Base-by-base conservation (phyloP, 2,797 vertebrate genomes). In the Macrochelys suwanniensis region DNA sequence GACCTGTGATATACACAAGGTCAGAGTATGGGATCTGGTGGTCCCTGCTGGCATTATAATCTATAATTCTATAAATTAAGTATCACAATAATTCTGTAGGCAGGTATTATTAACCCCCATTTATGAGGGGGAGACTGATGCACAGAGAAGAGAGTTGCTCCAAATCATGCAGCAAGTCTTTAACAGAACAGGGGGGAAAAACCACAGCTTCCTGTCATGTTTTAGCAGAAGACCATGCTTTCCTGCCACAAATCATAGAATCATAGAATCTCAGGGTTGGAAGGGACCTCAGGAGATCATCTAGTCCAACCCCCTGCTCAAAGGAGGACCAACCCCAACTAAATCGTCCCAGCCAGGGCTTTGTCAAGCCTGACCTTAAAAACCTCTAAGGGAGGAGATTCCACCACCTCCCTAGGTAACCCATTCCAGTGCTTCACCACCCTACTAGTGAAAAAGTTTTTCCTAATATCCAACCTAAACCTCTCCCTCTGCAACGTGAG, bases 171-270 rank as follows among this genome's bases (percentile, higher is more conserved):
- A 80, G 85, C 42, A 90, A 79, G 81, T 82, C 85, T 90, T 15
- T 56, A 90, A 83, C 81, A 80, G 49, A 92, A 85, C 5, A 50
- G 84, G 51, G 5, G 33, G 7, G 37, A 65, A 90, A 61, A 87
- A n/a, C 5, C 84, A 88, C 28, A 45, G 17, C 0, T 0, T 17
- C 49, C 59, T 84, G 61, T 61, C 85, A 87, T 77, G 85, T 79
- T 57, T 42, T 87, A 92, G 96, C 88, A 97, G 92, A 96, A 92
- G 85, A 84, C 56, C 91, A 68, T 96, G 92, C 68, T 95, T 93
- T 90, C 82, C 0, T 0, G 25, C 13, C 76, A 37, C 4, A 9
- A 50, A 90, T 95, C 37, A n/a, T n/a, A 42, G 37, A 42, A 42
- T 42, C 37, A 42, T 42, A 42, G 37, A 42, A 42, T 42, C 37